Conservation (phyloP, 2,113 vertebrate genomes). For the Tonatia bakeri region DNA sequence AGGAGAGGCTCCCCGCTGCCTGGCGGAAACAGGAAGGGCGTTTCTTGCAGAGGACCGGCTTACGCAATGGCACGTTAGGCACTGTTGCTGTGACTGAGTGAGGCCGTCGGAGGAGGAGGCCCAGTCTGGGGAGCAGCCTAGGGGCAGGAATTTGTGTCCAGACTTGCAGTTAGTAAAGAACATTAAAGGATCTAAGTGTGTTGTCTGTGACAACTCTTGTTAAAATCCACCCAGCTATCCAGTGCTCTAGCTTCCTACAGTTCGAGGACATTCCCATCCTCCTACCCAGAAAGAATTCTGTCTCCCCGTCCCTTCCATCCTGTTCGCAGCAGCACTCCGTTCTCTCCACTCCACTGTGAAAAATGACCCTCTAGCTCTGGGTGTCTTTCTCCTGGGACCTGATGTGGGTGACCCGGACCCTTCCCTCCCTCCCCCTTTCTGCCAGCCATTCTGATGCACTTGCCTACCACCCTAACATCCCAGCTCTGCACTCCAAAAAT, state of each 20-base stretch:
- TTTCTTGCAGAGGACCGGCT: background rate
- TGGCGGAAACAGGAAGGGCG: background rate
- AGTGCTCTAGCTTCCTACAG: background rate
- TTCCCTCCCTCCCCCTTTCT: background rate
- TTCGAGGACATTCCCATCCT: background rate
- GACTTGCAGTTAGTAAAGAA: background rate
- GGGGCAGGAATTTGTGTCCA: background rate
- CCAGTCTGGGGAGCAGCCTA: background rate
- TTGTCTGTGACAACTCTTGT: background rate
- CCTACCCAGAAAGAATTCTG: background rate
- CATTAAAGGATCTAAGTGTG: background rate
- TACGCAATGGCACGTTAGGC: background rate
- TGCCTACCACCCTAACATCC: background rate
- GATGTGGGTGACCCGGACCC: background rate
- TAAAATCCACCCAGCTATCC: rapidly evolving
- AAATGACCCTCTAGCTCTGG: background rate
- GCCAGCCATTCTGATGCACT: background rate
- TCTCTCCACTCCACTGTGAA: background rate
- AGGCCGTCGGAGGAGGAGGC: background rate
- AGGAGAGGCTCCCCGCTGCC: background rate
- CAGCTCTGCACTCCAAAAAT: background rate
- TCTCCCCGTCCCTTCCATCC: too few species aligned
- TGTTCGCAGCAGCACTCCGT: rapidly evolving
- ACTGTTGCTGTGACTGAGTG: background rate
- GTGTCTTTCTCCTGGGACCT: background rate